These are phyloP conservation scores for Tetragnatha montana DNA, from an alignment of 2,888 invertebrate genomes.

Conservation along the genomic window DNA sequence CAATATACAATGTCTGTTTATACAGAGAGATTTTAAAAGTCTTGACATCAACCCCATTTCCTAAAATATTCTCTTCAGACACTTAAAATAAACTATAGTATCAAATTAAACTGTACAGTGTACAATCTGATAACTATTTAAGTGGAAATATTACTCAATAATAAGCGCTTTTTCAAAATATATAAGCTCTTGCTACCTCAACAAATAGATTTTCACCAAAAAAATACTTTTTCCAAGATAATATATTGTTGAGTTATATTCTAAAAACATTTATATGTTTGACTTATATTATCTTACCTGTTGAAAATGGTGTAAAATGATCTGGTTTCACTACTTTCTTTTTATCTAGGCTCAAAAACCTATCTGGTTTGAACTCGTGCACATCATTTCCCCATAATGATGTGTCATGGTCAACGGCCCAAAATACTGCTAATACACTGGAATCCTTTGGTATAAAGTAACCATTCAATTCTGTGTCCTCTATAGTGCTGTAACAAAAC, in stretches of 20 bases:
- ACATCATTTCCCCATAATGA: constrained; percentile 55
- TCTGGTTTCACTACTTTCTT: constrained; percentile 56
- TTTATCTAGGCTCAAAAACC: constrained; percentile 59
- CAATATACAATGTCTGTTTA: too few species aligned
- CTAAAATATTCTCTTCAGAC: too few species aligned
- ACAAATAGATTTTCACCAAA: not conserved
- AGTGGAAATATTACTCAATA: not conserved
- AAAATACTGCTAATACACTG: constrained; percentile 32
- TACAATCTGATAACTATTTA: not conserved
- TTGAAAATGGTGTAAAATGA: constrained; percentile 72
- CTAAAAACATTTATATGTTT: too few species aligned
- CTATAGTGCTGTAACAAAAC: constrained; percentile 24
- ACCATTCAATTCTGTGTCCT: constrained; percentile 58
- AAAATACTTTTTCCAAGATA: not conserved
- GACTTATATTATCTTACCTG: constrained; percentile 69
- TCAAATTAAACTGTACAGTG: too few species aligned
- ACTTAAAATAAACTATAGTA: too few species aligned
- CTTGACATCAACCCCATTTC: too few species aligned
- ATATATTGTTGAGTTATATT: not conserved
- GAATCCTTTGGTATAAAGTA: constrained; percentile 64
- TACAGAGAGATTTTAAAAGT: too few species aligned
- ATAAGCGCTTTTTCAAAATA: not conserved
- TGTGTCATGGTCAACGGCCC: constrained; percentile 41
- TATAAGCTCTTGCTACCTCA: not conserved
- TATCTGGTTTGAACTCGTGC: constrained; percentile 54